These are phyloP conservation scores for Mystacides longicornis DNA, from an alignment of 2,888 invertebrate species.

Conservation along the genomic window DNA sequence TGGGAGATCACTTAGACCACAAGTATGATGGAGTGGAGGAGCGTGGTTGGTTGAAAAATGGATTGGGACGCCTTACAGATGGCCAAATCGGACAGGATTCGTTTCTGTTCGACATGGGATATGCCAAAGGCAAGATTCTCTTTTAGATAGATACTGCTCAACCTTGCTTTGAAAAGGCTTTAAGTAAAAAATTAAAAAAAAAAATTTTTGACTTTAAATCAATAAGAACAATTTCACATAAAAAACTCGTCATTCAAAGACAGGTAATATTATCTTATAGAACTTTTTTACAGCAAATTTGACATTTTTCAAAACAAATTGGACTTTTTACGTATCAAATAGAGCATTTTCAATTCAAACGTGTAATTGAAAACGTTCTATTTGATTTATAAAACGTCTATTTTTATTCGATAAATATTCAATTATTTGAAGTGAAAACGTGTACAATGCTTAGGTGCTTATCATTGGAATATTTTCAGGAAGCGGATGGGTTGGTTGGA, in stretches of 20 bases:
- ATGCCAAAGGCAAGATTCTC: constrained; percentile 47
- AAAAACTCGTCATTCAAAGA: not conserved
- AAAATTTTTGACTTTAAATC: no score
- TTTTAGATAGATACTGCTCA: no score
- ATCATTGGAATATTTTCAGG: constrained; percentile 43
- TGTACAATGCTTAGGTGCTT: no score
- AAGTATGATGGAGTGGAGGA: constrained; percentile 57
- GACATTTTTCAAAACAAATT: not conserved
- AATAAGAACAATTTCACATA: no score
- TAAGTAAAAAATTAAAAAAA: no score
- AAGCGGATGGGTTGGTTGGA: constrained; percentile 73
- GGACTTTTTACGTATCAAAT: not conserved
- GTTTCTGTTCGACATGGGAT: constrained; percentile 52
- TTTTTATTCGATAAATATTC: no score
- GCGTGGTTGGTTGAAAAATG: constrained; percentile 44
- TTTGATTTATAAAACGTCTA: no score
- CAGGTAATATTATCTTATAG: not conserved
- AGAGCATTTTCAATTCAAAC: no score
- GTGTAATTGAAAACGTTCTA: no score
- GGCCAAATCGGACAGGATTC: constrained; percentile 56
- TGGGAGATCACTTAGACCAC: constrained; percentile 49
- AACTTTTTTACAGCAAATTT: not conserved
- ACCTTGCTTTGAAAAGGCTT: no score
- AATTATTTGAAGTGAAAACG: no score
- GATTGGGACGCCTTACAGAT: constrained; percentile 63